Evolutionary conservation across 2,113 vertebrate species (phyloP).

Genomic region (Coturnix japonica): DNA sequence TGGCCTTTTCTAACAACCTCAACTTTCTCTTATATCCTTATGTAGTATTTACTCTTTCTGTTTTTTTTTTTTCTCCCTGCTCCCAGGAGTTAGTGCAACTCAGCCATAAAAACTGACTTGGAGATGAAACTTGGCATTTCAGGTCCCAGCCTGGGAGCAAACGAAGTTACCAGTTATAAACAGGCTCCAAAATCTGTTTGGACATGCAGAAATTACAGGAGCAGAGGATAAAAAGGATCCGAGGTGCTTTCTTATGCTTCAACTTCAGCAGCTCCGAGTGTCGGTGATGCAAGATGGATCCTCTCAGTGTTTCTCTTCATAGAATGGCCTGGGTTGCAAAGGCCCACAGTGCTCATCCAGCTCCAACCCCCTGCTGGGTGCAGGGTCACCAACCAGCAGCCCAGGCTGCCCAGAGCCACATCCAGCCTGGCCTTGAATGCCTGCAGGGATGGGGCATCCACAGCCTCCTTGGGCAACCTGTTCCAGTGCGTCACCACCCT

Average conservation of each 20-base stretch:
- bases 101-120: conserved; percentile 53
- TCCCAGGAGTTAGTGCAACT: conserved; percentile 6
- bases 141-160: conserved; percentile 68
- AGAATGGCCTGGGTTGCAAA: too few relatives aligned
- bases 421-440: too few relatives aligned
- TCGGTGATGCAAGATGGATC: neutral
- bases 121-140: conserved; percentile 70
- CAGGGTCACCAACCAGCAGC: too few relatives aligned
- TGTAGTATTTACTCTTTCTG: neutral
- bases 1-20: neutral
- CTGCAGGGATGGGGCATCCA: too few relatives aligned
- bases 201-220: conserved; percentile 69
- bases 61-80: neutral
- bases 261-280: neutral
- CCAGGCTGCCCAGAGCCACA: too few relatives aligned
- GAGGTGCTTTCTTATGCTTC: conserved; percentile 37
- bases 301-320: neutral
- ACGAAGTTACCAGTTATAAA: conserved; percentile 71
- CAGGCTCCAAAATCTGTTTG: conserved; percentile 70
- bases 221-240: conserved; percentile 66
- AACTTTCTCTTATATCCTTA: neutral
- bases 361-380: too few relatives aligned
- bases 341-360: too few relatives aligned
- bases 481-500: too few relatives aligned
- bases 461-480: too few relatives aligned